phyloP scores from a whole-genome alignment of 2,888 invertebrate genomes.

The Chrysolina haemoptera region DNA sequence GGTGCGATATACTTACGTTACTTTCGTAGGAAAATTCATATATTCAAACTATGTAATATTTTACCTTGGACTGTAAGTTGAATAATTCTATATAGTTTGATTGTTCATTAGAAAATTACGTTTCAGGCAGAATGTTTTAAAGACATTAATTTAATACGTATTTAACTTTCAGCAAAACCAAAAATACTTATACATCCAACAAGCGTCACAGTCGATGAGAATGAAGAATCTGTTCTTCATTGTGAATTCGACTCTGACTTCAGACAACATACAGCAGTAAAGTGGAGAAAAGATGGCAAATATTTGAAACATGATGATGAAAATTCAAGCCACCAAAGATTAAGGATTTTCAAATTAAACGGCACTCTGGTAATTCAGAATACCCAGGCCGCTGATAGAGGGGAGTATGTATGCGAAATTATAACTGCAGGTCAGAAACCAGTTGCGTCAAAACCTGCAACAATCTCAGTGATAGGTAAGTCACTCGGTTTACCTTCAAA shows the following conservation, averaged over 20 bases:
- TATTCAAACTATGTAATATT: no score
- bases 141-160: no score
- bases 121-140: no score
- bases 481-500: conserved; percentile 37
- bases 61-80: no score
- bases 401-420: conserved; percentile 79
- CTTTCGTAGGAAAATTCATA: no score
- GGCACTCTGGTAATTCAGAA: conserved; percentile 73
- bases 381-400: conserved; percentile 74
- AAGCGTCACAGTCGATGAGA: conserved; percentile 77
- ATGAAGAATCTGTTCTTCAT: conserved; percentile 75
- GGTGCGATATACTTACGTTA: no score
- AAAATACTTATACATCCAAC: conserved; percentile 74
- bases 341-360: conserved; percentile 67
- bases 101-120: no score
- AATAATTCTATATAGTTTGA: no score
- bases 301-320: conserved; percentile 64
- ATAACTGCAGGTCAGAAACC: conserved; percentile 75
- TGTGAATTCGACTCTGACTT: conserved; percentile 75
- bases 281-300: conserved; percentile 81
- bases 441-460: conserved; percentile 74
- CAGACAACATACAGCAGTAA: conserved; percentile 74
- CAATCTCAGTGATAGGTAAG: conserved; percentile 75
- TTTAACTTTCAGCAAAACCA: conserved; percentile 74
- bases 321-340: conserved; percentile 60